A percentile compares a stretch with the other conserved stretches of the same genome.
phyloP scores from a whole-genome alignment of 2,888 invertebrate species.

The Perizoma flavofasciatum region DNA sequence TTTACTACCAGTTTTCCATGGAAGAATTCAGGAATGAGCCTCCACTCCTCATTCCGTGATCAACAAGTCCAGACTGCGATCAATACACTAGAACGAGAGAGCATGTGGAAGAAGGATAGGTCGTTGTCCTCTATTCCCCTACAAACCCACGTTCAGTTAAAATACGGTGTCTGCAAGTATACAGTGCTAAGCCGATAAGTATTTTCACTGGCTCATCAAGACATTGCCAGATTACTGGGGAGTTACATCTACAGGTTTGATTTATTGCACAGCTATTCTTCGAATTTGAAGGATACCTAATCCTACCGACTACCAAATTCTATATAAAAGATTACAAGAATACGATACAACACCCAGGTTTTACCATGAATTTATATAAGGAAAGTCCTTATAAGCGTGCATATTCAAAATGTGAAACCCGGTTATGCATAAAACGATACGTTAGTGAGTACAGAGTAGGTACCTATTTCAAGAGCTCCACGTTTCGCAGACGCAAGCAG shows the following conservation, averaged over 20 bases:
- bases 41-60: slow-evolving; percentile 57
- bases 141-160: slow-evolving; percentile 32
- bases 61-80: slow-evolving; percentile 82
- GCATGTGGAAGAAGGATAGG: slow-evolving; percentile 57
- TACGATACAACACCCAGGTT: not conserved
- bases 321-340: too few species aligned
- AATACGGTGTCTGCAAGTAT: slow-evolving; percentile 34
- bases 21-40: slow-evolving; percentile 57
- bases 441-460: not conserved
- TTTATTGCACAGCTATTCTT: not conserved
- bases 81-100: slow-evolving; percentile 70
- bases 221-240: slow-evolving; percentile 9
- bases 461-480: slow-evolving; percentile 7
- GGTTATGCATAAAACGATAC: slow-evolving; percentile 6
- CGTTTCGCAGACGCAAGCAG: slow-evolving; percentile 19
- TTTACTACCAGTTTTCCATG: slow-evolving; percentile 26
- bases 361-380: not conserved
- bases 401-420: slow-evolving; percentile 12
- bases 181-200: slow-evolving; percentile 27
- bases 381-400: slow-evolving; percentile 7
- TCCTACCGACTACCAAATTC: too few species aligned
- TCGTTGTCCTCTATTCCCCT: slow-evolving; percentile 47
- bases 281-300: too few species aligned
- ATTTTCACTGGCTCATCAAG: slow-evolving; percentile 22
- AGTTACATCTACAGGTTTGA: not conserved